Evolutionary conservation across 2,888 invertebrate genomes (phyloP).

Genomic region (Lomographa bimaculata): DNA sequence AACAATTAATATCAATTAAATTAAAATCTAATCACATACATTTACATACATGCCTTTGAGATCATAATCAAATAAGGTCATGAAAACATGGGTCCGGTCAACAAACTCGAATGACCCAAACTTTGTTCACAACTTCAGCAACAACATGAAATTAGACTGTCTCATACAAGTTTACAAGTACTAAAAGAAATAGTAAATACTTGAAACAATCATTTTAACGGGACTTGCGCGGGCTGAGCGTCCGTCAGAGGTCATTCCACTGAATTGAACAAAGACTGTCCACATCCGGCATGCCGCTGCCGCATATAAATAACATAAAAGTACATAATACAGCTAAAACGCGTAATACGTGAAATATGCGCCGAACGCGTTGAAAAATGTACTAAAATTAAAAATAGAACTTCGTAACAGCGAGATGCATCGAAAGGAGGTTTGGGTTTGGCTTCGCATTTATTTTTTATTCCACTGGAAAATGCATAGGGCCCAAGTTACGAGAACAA

Average conservation of each 20-base stretch:
- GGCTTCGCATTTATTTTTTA: no score
- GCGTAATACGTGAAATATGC: conserved; percentile 24
- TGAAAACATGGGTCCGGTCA: no score
- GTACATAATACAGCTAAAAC: conserved; percentile 27
- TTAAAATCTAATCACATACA: no score
- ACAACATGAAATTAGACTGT: no score
- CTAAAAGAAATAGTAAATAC: conserved; percentile 29
- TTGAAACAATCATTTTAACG: conserved; percentile 53
- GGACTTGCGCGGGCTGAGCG: conserved; percentile 52
- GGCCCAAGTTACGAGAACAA: conserved; percentile 19
- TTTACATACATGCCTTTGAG: no score
- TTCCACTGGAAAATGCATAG: no score
- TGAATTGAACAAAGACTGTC: conserved; percentile 51
- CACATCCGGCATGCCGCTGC: conserved; percentile 28
- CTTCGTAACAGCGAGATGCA: conserved; percentile 7
- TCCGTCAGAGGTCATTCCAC: conserved; percentile 60
- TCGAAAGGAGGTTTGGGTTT: background rate
- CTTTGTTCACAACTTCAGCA: no score
- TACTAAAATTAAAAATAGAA: conserved; percentile 29
- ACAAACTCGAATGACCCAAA: no score
- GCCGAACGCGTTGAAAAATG: background rate
- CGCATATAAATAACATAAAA: conserved; percentile 33
- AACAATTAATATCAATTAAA: no score
- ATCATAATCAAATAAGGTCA: no score
- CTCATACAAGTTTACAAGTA: no score